Evolutionary conservation across 2,888 invertebrate genomes (phyloP).

Genomic region (Hydraecia micacea): DNA sequence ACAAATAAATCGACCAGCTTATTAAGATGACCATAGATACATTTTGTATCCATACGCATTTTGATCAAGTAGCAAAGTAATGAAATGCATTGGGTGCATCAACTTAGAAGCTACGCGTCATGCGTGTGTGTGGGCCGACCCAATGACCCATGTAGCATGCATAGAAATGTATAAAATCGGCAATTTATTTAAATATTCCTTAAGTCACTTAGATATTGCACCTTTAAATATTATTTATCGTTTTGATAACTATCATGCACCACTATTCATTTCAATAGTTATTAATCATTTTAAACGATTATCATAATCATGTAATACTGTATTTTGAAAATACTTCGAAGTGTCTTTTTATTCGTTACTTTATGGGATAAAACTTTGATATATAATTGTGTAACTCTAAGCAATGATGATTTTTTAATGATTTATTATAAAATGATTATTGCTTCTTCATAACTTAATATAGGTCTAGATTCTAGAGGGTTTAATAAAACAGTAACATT

Average conservation of each 20-base stretch:
- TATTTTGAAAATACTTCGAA: neutral
- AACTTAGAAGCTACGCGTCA: conserved; percentile 18
- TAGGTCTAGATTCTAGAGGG: neutral
- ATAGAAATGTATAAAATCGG: conserved; percentile 32
- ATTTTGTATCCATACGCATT: neutral
- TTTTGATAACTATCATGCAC: neutral
- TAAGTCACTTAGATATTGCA: neutral
- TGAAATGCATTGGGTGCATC: conserved; percentile 45
- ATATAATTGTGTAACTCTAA: neutral
- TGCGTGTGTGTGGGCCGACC: conserved; percentile 23
- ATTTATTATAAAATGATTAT: neutral
- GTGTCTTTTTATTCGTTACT: neutral
- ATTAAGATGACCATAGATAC: neutral
- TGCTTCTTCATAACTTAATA: neutral
- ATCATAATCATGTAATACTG: neutral
- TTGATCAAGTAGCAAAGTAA: conserved; percentile 13
- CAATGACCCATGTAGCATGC: conserved; percentile 24
- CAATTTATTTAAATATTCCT: conserved; percentile 20
- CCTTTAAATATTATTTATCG: neutral
- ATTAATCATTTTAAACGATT: neutral
- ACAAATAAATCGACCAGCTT: neutral
- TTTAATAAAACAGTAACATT: conserved; percentile 34
- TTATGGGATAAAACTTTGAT: neutral
- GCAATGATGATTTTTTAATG: neutral
- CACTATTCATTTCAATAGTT: neutral